Conservation (phyloP, 2,888 invertebrate species). For the Euplexia lucipara region DNA sequence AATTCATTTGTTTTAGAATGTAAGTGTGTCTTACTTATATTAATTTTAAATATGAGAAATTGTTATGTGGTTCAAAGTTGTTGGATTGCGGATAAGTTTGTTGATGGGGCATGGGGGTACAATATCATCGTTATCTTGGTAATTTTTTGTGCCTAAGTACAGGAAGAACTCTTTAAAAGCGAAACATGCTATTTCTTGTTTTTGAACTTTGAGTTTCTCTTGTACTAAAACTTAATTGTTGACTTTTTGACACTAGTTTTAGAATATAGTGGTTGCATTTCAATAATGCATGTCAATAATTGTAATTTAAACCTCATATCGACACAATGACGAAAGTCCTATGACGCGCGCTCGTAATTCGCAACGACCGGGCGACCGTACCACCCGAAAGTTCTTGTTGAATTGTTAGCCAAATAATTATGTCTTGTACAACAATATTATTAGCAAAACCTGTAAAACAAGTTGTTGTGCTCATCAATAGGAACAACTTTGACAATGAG, state of each 20-base stretch:
- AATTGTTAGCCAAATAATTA: background rate
- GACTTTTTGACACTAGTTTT: constrained; percentile 5
- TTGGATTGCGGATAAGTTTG: constrained; percentile 43
- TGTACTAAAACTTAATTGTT: constrained; percentile 12
- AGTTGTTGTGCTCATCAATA: too few relatives aligned
- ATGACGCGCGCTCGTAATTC: background rate
- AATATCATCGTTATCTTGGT: constrained; percentile 52
- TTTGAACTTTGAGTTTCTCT: constrained; percentile 1
- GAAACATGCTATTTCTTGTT: constrained; percentile 10
- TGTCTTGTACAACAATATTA: too few relatives aligned
- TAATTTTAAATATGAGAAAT: constrained; percentile 40
- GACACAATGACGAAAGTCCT: background rate
- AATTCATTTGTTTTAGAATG: constrained; percentile 73
- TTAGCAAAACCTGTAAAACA: too few relatives aligned
- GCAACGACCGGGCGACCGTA: background rate
- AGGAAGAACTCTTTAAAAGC: background rate
- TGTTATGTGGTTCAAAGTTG: constrained; percentile 51
- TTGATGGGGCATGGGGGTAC: constrained; percentile 49
- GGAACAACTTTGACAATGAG: too few relatives aligned
- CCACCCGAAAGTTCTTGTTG: background rate
- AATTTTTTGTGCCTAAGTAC: constrained; percentile 17
- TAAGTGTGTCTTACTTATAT: constrained; percentile 66
- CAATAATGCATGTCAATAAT: background rate
- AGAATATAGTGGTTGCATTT: background rate
- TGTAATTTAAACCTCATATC: background rate